Percentiles rank a stretch among this genome's conserved stretches.
These are phyloP conservation scores for Pocillopora verrucosa DNA, from an alignment of 64 coral and sea anemone genomes.

Conservation along the genomic window DNA sequence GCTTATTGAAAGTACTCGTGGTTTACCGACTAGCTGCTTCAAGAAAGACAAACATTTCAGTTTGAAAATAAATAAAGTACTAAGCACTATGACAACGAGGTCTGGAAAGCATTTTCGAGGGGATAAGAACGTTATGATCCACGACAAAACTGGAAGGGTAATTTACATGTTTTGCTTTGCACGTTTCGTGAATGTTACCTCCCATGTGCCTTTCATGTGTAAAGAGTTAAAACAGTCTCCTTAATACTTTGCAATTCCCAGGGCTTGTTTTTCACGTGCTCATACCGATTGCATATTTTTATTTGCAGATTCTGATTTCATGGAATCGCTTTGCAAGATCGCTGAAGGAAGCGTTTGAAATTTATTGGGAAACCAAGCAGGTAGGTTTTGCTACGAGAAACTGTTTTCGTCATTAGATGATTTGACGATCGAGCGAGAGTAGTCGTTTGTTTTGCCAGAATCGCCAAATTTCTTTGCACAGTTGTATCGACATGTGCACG, in stretches of 20 bases:
- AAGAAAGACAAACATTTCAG: slow-evolving; percentile 12
- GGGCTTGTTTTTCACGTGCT: background rate
- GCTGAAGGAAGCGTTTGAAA: slow-evolving; percentile 93
- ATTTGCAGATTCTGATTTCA: slow-evolving; percentile 88
- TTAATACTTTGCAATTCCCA: background rate
- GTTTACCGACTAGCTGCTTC: slow-evolving; percentile 38
- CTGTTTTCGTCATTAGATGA: slow-evolving; percentile 42
- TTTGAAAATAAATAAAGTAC: background rate
- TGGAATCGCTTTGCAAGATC: slow-evolving; percentile 99
- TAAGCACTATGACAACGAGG: background rate
- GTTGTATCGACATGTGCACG: background rate
- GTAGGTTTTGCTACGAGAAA: slow-evolving; percentile 31
- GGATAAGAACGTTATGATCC: slow-evolving; percentile 42
- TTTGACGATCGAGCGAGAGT: slow-evolving; percentile 2
- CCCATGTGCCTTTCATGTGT: background rate
- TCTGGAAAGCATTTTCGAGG: slow-evolving; percentile 53
- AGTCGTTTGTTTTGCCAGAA: background rate
- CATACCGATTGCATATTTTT: slow-evolving; percentile 9
- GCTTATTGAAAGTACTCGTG: background rate
- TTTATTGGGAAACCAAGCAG: slow-evolving; percentile 95
- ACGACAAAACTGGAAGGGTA: slow-evolving; percentile 90
- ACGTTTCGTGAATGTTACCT: background rate
- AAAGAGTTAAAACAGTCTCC: background rate
- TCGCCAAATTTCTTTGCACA: background rate
- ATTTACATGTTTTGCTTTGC: slow-evolving; percentile 2